Conservation (phyloP, 2,888 invertebrate species). For the Dendrolimus houi region DNA sequence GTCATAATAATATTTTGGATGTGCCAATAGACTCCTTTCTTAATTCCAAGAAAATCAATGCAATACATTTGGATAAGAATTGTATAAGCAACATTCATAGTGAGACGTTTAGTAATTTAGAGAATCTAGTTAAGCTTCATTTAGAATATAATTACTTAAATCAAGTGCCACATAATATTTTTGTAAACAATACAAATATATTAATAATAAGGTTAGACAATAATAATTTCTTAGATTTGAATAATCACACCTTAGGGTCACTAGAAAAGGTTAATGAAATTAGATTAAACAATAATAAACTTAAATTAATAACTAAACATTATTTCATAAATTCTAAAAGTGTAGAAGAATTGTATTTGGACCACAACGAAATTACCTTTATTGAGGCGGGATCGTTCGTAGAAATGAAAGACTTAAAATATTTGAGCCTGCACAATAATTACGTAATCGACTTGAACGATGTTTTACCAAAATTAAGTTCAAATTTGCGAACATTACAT, state of each 20-base stretch:
- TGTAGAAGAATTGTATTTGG: conserved; percentile 88
- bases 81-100: conserved; percentile 88
- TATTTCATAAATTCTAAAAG: conserved; percentile 86
- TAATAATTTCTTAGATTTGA: conserved; percentile 86
- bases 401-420: conserved; percentile 84
- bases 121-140: conserved; percentile 86
- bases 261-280: conserved; percentile 85
- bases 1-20: conserved; percentile 93
- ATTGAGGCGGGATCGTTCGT: conserved; percentile 88
- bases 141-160: conserved; percentile 91
- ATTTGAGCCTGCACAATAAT: conserved; percentile 90
- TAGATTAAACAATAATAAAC: conserved; percentile 88
- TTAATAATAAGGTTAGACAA: conserved; percentile 89
- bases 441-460: conserved; percentile 84
- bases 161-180: conserved; percentile 85
- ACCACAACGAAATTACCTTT: conserved; percentile 88
- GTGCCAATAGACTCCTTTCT: conserved; percentile 89
- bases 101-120: conserved; percentile 85
- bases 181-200: conserved; percentile 84
- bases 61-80: conserved; percentile 90
- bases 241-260: conserved; percentile 86
- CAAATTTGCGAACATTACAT: conserved; percentile 84
- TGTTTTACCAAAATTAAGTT: conserved; percentile 82
- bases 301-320: conserved; percentile 82
- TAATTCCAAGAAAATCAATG: conserved; percentile 85